Percentiles rank a stretch among this genome's conserved stretches.
These are phyloP conservation scores for Tetanocera ferruginea DNA, from an alignment of 2,888 invertebrate genomes.

Conservation along the genomic window DNA sequence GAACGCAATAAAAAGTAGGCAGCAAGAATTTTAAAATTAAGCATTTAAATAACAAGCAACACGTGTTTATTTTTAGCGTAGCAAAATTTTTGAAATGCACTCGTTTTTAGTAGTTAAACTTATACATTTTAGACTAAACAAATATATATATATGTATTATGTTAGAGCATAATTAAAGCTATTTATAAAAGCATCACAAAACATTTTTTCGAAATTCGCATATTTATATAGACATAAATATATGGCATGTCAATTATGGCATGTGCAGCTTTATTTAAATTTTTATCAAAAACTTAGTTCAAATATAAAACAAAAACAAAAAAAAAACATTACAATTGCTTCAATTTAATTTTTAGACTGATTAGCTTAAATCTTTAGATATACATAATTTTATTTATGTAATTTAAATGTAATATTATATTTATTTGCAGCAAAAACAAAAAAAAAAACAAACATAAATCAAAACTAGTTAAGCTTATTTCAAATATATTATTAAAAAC, in stretches of 20 bases:
- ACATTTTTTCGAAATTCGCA: background rate
- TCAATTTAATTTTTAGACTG: slow-evolving; percentile 56
- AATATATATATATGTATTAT: background rate
- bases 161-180: slow-evolving; percentile 4
- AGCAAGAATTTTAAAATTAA: background rate
- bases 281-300: background rate
- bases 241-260: background rate
- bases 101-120: background rate
- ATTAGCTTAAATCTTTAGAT: slow-evolving; percentile 59
- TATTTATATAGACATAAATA: background rate
- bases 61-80: slow-evolving; percentile 19
- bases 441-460: slow-evolving; percentile 48
- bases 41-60: background rate
- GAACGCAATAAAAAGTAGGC: background rate
- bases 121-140: slow-evolving; percentile 11
- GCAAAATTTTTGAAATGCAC: slow-evolving; percentile 28
- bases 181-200: slow-evolving; percentile 1
- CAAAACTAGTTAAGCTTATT: slow-evolving; percentile 45
- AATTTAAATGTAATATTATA: slow-evolving; percentile 21
- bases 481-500: slow-evolving; percentile 18
- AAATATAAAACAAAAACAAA: background rate
- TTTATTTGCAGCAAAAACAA: slow-evolving; percentile 11
- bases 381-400: slow-evolving; percentile 38
- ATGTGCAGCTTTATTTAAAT: background rate
- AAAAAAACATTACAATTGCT: slow-evolving; percentile 10